phyloP scores from a whole-genome alignment of 1,140 invertebrate species.

The Drosophila suzukii region DNA sequence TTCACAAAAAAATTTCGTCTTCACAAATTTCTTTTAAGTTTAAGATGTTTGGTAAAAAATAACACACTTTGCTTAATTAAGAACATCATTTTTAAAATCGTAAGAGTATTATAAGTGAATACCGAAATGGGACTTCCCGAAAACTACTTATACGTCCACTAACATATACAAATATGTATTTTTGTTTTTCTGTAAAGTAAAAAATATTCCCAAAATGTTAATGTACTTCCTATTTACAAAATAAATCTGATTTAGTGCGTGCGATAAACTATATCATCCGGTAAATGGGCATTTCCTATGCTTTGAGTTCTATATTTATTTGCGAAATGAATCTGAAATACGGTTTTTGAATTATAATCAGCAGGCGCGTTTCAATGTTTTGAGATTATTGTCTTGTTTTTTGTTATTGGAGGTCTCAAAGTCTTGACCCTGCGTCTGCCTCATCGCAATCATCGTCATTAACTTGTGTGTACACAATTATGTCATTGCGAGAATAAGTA shows the following conservation, averaged over 20 bases:
- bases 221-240: not conserved
- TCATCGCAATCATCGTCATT: conserved; percentile 27
- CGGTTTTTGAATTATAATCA: conserved; percentile 49
- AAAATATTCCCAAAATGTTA: not conserved
- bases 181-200: too few species aligned
- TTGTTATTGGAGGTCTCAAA: conserved; percentile 27
- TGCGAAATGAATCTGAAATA: conserved; percentile 13
- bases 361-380: conserved; percentile 42
- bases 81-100: too few species aligned
- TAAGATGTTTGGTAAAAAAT: too few species aligned
- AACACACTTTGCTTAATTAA: too few species aligned
- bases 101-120: too few species aligned
- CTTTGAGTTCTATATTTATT: not conserved
- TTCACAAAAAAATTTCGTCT: too few species aligned
- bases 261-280: not conserved
- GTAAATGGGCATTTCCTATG: conserved; percentile 4
- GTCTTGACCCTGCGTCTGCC: conserved; percentile 34
- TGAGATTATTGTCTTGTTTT: conserved; percentile 16
- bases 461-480: conserved; percentile 48
- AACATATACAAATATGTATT: too few species aligned
- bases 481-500: conserved; percentile 48
- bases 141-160: too few species aligned
- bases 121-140: too few species aligned
- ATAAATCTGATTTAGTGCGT: not conserved
- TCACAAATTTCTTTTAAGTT: too few species aligned